These are phyloP conservation scores for Petrolisthes cinctipes DNA, from an alignment of 2,888 invertebrate species.

Conservation along the genomic window DNA sequence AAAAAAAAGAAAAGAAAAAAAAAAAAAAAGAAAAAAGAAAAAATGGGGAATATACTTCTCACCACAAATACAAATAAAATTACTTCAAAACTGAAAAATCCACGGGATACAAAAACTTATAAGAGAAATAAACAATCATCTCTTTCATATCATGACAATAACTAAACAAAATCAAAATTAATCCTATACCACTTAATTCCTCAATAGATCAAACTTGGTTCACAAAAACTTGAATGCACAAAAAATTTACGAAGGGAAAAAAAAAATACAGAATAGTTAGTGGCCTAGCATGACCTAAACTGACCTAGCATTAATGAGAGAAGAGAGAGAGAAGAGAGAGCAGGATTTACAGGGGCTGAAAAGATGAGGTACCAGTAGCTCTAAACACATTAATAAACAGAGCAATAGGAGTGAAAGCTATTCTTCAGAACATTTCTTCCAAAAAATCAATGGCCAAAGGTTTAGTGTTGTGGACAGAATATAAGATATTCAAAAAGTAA, in stretches of 20 bases:
- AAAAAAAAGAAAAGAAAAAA: constrained; percentile 21
- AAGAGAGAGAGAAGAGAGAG: constrained; percentile 54
- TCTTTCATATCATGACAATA: too few relatives aligned
- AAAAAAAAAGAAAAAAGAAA: constrained; percentile 25
- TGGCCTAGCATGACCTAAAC: constrained; percentile 59
- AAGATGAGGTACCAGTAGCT: constrained; percentile 60
- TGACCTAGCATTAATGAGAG: constrained; percentile 57
- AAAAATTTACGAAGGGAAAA: constrained; percentile 7
- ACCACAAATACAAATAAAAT: not conserved
- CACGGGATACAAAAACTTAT: not conserved
- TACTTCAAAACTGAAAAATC: not conserved
- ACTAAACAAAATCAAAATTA: constrained; percentile 18
- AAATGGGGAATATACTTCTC: not conserved
- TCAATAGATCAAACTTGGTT: constrained; percentile 38
- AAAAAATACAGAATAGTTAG: constrained; percentile 43
- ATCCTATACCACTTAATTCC: constrained; percentile 42
- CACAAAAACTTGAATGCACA: constrained; percentile 26
- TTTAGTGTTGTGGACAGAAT: constrained; percentile 34
- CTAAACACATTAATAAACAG: constrained; percentile 50
- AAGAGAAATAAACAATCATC: constrained; percentile 14
- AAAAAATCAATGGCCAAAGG: constrained; percentile 43
- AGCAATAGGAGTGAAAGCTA: constrained; percentile 45
- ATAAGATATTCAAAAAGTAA: constrained; percentile 40
- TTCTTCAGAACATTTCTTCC: constrained; percentile 33
- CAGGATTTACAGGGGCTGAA: constrained; percentile 56